Percentiles rank a stretch among this genome's conserved stretches.
Conservation (phyloP, 2,113 vertebrate genomes). For the Prunella fulvescens region DNA sequence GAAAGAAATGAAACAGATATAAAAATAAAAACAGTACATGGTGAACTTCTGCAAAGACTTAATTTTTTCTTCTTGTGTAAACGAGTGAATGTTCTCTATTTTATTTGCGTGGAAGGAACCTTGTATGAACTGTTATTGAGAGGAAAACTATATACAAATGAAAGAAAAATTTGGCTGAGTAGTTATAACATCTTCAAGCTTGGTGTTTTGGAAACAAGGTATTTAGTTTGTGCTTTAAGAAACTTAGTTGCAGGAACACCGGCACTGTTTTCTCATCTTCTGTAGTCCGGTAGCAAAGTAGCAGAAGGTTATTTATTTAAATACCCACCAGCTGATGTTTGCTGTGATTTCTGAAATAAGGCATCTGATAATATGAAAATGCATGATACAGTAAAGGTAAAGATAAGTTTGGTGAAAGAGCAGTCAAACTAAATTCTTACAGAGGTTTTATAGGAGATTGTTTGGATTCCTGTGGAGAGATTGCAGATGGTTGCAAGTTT, state of each 20-base stretch:
- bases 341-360: not conserved
- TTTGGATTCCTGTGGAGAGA: constrained; percentile 46
- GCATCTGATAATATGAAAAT: not conserved
- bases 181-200: not conserved
- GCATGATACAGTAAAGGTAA: not conserved
- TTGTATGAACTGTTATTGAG: not conserved
- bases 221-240: not conserved
- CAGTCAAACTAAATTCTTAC: not conserved
- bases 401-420: not conserved
- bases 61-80: not conserved
- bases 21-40: not conserved
- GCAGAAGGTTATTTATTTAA: not conserved
- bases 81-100: not conserved
- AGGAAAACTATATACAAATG: not conserved
- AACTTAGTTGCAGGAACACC: not conserved
- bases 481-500: constrained; percentile 15
- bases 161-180: not conserved
- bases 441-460: not conserved
- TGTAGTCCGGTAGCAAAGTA: not conserved
- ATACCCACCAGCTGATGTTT: not conserved
- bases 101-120: not conserved
- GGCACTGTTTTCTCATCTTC: not conserved
- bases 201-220: not conserved
- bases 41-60: not conserved
- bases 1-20: not conserved